Evolutionary conservation across 2,797 vertebrate genomes (phyloP).

Genomic region (Sebastes paucispinis): DNA sequence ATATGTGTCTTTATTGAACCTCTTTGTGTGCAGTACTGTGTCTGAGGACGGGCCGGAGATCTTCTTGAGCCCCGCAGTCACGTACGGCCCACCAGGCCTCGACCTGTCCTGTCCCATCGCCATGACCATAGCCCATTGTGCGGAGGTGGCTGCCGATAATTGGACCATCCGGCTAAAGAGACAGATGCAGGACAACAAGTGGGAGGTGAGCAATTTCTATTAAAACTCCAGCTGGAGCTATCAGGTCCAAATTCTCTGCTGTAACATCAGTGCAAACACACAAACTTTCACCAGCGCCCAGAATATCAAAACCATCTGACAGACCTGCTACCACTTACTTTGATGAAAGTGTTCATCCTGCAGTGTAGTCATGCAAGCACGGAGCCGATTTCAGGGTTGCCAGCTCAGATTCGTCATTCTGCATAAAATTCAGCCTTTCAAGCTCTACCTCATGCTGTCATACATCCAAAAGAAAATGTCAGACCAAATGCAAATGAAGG

Average conservation of each 20-base stretch:
- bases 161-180: conserved; percentile 90
- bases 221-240: not conserved
- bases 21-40: conserved; percentile 60
- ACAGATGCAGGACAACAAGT: conserved; percentile 87
- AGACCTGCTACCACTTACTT: conserved; percentile 36
- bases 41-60: conserved; percentile 87
- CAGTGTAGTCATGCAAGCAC: conserved; percentile 42
- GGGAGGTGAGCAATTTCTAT: conserved; percentile 87
- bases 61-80: conserved; percentile 90
- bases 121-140: conserved; percentile 91
- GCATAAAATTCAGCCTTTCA: conserved; percentile 47
- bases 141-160: conserved; percentile 84
- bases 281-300: not conserved
- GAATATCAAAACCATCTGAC: conserved; percentile 41
- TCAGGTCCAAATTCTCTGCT: not conserved
- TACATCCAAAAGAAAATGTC: conserved; percentile 48
- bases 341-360: conserved; percentile 50
- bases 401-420: conserved; percentile 58
- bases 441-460: conserved; percentile 44
- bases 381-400: conserved; percentile 63
- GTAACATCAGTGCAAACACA: not conserved
- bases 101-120: conserved; percentile 87
- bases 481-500: conserved; percentile 40
- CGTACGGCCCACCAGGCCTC: conserved; percentile 89
- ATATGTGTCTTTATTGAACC: not conserved